Evolutionary conservation across 2,797 vertebrate species (phyloP).

Genomic region (Muscicapa comitata): DNA sequence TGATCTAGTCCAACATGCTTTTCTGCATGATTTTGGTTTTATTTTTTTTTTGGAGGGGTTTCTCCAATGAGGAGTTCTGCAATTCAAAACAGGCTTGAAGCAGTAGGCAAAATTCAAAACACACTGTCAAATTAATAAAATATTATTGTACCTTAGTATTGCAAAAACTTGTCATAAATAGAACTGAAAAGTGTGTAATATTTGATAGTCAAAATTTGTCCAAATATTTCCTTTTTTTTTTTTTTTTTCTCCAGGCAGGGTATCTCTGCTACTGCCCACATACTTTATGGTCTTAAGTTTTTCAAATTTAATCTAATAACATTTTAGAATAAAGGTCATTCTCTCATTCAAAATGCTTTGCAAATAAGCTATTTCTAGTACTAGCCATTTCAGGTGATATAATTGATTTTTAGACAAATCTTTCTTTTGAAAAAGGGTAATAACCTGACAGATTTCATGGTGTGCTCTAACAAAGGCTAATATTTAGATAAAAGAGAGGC

Average conservation of each 20-base stretch:
- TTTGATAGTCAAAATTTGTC: background rate
- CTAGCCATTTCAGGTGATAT: background rate
- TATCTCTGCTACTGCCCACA: background rate
- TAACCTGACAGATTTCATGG: background rate
- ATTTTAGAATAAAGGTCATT: background rate
- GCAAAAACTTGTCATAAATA: background rate
- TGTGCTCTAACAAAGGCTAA: background rate
- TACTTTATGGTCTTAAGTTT: background rate
- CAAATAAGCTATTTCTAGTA: background rate
- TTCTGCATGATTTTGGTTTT: background rate
- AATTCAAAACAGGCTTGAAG: background rate
- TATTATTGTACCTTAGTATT: background rate
- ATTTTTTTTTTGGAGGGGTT: background rate
- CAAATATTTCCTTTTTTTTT: background rate
- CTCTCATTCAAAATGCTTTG: background rate
- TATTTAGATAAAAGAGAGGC: background rate
- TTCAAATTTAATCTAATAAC: background rate
- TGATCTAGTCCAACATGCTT: background rate
- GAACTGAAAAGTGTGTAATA: background rate
- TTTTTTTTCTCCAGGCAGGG: background rate
- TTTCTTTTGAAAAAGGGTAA: background rate
- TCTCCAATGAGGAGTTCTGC: background rate
- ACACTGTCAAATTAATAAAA: background rate
- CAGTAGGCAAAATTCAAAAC: background rate
- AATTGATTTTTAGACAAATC: background rate